A percentile compares a stretch with the other conserved stretches of the same genome.
phyloP scores from a whole-genome alignment of 2,797 vertebrate species.

The Luscinia megarhynchos region DNA sequence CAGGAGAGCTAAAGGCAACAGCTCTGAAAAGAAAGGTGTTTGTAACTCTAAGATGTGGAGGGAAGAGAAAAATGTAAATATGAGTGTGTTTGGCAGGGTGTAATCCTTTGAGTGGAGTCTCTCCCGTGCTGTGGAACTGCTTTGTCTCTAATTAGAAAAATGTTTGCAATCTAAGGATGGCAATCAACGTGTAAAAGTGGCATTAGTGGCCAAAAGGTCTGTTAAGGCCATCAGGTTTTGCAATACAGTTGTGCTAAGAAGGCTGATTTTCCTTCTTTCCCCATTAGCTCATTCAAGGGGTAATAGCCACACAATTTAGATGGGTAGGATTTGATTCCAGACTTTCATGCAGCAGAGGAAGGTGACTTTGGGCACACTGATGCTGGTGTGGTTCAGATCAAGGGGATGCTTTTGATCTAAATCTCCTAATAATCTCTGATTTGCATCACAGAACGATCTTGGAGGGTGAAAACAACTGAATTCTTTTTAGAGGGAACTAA shows the following conservation, averaged over 20 bases:
- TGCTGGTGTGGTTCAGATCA: neutral
- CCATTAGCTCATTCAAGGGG: neutral
- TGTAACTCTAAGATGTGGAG: neutral
- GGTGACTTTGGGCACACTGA: neutral
- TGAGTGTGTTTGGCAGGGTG: no score
- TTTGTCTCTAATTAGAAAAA: neutral
- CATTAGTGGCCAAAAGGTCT: neutral
- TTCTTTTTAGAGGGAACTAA: neutral
- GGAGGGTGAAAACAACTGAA: neutral
- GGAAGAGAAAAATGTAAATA: neutral
- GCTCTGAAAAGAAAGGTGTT: neutral
- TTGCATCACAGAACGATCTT: neutral
- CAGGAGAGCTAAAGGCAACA: neutral
- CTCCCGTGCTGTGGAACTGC: neutral
- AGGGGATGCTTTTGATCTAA: neutral
- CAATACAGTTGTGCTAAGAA: neutral
- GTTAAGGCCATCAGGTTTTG: neutral
- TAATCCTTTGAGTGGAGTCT: neutral
- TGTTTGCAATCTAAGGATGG: neutral
- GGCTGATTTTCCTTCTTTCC: neutral
- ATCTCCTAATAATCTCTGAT: neutral
- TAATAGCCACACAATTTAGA: neutral
- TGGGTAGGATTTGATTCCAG: neutral
- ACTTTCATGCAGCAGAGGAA: neutral
- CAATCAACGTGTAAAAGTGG: neutral